Evolutionary conservation across 2,888 invertebrate species (phyloP), one percentile per base, ranked within the genome.

Genomic region (Synanthedon myopaeformis): DNA sequence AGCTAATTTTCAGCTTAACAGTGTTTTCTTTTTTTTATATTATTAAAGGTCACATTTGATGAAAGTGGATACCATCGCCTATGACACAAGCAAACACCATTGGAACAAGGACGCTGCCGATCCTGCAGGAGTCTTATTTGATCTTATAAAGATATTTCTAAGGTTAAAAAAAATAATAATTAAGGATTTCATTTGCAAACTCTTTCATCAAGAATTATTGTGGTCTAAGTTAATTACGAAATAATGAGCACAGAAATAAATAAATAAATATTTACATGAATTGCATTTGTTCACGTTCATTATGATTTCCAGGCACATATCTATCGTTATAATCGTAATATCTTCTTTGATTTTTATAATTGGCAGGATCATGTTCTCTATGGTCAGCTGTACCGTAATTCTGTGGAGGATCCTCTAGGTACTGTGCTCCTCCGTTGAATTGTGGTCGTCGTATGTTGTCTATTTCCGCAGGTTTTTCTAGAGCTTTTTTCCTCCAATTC

Each of bases 401-500:
- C 56, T n/a, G 13, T 5, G n/a, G 13, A 5, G 45, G n/a, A 45
- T 79, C 81, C 5, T 82, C 82, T 12, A 65, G 57, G 56, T 75
- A 81, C 56, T 75, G 70, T 12, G 67, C 66, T 42, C 60, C 65
- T 12, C 80, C 79, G 8, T 45, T 45, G 13, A 3, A 80, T 51
- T 67, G 72, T 57, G 74, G 66, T 56, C 74, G 68, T 57, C 74
- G 61, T 6, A 64, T 70, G 5, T 77, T 78, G 2, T 79, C 76
- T 12, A 61, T 54, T 4, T 84, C 81, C 10, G 59, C 51, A 3
- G 76, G 61, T 57, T 78, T 78, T 48, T 70, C 54, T 45, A 84
- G 58, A 3, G 72, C 68, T 58, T 82, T 83, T 58, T 82, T 82
- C 57, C 84, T 76, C 80, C 80, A 84, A 57, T 76, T 81, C 45